Evolutionary conservation across 2,888 invertebrate species (phyloP).

Genomic region (Heterodera filipjevi): DNA sequence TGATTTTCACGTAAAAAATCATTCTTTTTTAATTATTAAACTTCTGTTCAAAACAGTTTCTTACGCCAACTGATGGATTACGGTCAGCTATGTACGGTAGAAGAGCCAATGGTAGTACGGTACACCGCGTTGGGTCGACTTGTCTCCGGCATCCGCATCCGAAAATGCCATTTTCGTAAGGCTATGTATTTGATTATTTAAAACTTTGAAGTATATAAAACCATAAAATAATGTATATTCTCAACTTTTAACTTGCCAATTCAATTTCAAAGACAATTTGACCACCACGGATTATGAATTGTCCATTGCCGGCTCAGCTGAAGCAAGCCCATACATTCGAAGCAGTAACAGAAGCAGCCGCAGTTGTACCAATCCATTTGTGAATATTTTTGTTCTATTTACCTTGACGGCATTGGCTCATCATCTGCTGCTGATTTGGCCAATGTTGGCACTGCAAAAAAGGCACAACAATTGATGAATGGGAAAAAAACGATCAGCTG

Average conservation of each 20-base stretch:
- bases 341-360: conserved; percentile 5
- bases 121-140: conserved; percentile 56
- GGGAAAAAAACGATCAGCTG: neutral
- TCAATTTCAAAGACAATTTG: conserved; percentile 38
- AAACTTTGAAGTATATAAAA: too few species aligned
- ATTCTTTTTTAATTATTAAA: neutral
- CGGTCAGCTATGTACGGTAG: conserved; percentile 52
- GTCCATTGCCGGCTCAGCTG: conserved; percentile 43
- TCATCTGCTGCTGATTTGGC: neutral
- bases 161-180: conserved; percentile 51
- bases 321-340: conserved; percentile 45
- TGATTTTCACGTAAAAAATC: conserved; percentile 42
- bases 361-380: neutral
- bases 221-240: too few species aligned
- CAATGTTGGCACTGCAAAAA: neutral
- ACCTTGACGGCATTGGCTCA: neutral
- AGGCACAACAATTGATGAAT: neutral
- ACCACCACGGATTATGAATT: conserved; percentile 52
- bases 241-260: too few species aligned
- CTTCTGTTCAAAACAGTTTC: conserved; percentile 21
- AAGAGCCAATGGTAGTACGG: conserved; percentile 51
- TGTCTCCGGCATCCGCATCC: conserved; percentile 44
- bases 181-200: too few species aligned
- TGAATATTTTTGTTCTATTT: neutral
- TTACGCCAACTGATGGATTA: conserved; percentile 50